Base-by-base conservation (phyloP, 2,888 invertebrate genomes). In the Agonopterix heracliana region DNA sequence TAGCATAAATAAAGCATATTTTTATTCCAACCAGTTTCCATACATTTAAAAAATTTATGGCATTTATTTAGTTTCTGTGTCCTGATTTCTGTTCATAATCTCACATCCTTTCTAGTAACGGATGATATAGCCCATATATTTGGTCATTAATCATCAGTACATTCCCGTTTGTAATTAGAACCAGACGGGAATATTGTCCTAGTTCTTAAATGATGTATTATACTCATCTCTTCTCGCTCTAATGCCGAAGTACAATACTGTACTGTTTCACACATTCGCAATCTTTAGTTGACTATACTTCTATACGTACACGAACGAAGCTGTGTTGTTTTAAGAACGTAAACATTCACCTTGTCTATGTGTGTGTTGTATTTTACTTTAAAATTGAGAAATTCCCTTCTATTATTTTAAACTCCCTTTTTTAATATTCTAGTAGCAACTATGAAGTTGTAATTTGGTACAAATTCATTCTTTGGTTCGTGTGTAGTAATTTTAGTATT, bases 201-300 rank as follows among this genome's bases (percentile, higher is more conserved):
- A 84, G 78, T 81, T 86, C 72, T 76, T 72, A 76, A 79, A 80
- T 76, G 78, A 72, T 77, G 73, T 68, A 71, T 78, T 73, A 71
- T 70, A 81, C 44, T 44, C 48, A 78, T 79, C 74, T 78, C 78
- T 82, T 76, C 75, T 81, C 80, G 83, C 81, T 85, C 83, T 82
- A 81, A 72, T 81, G 79, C 78, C 77, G 70, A 68, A 80, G 75
- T 65, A 84, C 79, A 87, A 84, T 82, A 73, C 74, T 56, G 61
- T 57, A 64, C 72, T 75, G 69, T 75, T 64, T 47, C 61, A 63
- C 75, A 78, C 78, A 75, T 60, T 57, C 50, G 48, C 56, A 63
- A 12, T 12, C 42, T 34, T 34, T 8, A 26, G 12, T 54, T 51
- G 45, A 49, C 46, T 14, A 45, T 48, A 38, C n/a, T 10, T 38